Base-by-base conservation (phyloP, 2,888 invertebrate species). In the Timandra comae region DNA sequence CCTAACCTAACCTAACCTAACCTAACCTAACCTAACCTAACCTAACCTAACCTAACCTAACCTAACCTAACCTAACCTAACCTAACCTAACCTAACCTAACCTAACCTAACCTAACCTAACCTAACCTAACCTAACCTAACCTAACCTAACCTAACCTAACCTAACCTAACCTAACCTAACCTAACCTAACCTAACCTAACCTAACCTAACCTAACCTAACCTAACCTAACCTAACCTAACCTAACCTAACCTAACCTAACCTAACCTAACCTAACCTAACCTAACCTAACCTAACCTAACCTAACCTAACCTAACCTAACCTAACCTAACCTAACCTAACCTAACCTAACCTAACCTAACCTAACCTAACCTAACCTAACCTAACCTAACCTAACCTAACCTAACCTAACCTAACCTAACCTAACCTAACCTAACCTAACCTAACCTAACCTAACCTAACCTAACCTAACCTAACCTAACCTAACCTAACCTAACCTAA, bases 21-120 rank as follows among this genome's bases (percentile, higher is more conserved):
- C 33, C 33, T 23, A 33, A 33, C 19, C 33, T 39, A 31, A 33
- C 27, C 34, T 35, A 45, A 41, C 34, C 36, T 39, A 38, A 36
- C 34, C 39, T 36, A 41, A 39, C 38, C 33, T 27, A 27, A 33
- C 21, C 19, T 19, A 19, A 19, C 19, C 19, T 19, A 19, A 19
- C 19, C 20, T 13, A 13, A 13, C 9, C 16, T 19, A 16, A 26
- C 26, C 26, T 26, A 26, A 26, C 26, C 26, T 26, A 26, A 26
- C 26, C 26, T 26, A 26, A 26, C 26, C 26, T 26, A 26, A 26
- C 26, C 26, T 26, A 26, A 26, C 26, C 26, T 26, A 26, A 26
- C 26, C 26, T 26, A 26, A 26, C 26, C 26, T 26, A 26, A 26
- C 26, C 26, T 26, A 26, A 26, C 26, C 26, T 26, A 26, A 26